These are phyloP conservation scores for Octomys mimax DNA, from an alignment of 2,797 vertebrate genomes.

Conservation along the genomic window DNA sequence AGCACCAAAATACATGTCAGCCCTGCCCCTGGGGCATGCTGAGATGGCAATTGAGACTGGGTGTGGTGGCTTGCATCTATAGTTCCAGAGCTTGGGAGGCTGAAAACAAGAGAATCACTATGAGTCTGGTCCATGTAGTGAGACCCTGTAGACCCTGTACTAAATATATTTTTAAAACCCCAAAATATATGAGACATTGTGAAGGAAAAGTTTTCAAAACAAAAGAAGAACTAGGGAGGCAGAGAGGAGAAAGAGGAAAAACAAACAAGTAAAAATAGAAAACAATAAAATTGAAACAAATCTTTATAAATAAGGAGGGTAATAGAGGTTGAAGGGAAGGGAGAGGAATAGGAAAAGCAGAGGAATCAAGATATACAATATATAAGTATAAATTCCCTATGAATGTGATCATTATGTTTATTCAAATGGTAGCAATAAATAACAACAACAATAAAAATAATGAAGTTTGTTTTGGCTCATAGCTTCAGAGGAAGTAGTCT, in stretches of 20 bases:
- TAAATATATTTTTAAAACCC: too few species aligned
- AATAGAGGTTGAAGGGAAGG: not conserved
- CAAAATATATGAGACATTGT: not conserved
- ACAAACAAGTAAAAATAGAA: not conserved
- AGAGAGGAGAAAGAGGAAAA: not conserved
- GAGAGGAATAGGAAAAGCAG: not conserved
- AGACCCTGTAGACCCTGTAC: too few species aligned
- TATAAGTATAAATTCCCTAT: not conserved
- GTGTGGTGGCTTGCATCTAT: too few species aligned
- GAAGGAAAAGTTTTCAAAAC: not conserved
- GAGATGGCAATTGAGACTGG: too few species aligned
- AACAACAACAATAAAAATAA: too few species aligned
- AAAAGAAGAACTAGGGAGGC: not conserved
- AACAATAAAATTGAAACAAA: not conserved
- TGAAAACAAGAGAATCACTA: too few species aligned
- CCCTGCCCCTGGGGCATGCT: too few species aligned
- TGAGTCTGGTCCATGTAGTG: too few species aligned
- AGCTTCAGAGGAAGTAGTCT: not conserved
- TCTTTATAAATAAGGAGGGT: not conserved
- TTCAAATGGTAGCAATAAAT: not conserved
- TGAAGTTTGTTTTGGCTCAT: not conserved
- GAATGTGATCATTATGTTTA: not conserved
- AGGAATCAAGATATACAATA: not conserved
- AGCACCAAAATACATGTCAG: not conserved
- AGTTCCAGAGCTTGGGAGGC: too few species aligned